Base-by-base conservation (phyloP, 2,113 vertebrate genomes). In the Vimba vimba region DNA sequence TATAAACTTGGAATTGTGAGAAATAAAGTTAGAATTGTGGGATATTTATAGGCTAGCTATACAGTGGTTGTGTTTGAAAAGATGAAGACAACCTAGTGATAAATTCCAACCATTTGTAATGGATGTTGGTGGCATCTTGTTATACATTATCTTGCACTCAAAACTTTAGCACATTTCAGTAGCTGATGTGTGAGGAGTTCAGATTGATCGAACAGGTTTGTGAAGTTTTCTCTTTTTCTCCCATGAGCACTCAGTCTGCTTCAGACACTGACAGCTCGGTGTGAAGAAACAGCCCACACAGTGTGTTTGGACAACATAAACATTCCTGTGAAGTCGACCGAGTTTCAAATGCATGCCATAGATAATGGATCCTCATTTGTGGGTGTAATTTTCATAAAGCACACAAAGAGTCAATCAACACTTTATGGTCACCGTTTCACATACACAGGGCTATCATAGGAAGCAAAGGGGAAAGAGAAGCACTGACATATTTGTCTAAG, bases 211-310 rank as follows among this genome's bases (percentile, higher is more conserved):
- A 36, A 74, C 55, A 43, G 43, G 52, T 55, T 17, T 36, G 23
- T 25, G 17, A 2, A 43, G 43, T 43, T 43, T 43, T 43, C 27
- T 57, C 25, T 78, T 78, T 23, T 78, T 13, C 1, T 21, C 27
- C 6, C 15, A 36, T 57, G 50, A 57, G 27, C 27, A 78, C 74
- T 50, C 36, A 19, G 59, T 36, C 52, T 80, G 36, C n/a, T 66
- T 45, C n/a, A 81, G 79, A 21, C 39, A 10, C 13, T 66, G 36
- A 81, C 79, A 64, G 12, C 36, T 30, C n/a, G 0, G 39, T 81
- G 79, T 30, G 79, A 81, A 81, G 52, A 47, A 81, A 10, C 12
- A 27, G 77, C 79, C 79, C 36, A 81, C 79, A 19, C 39, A 66
- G 12, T 17, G 36, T 6, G 10, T 79, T 9, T 81, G 39, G 27